Conservation (phyloP, 2,888 invertebrate genomes). For the Luffia ferchaultella region DNA sequence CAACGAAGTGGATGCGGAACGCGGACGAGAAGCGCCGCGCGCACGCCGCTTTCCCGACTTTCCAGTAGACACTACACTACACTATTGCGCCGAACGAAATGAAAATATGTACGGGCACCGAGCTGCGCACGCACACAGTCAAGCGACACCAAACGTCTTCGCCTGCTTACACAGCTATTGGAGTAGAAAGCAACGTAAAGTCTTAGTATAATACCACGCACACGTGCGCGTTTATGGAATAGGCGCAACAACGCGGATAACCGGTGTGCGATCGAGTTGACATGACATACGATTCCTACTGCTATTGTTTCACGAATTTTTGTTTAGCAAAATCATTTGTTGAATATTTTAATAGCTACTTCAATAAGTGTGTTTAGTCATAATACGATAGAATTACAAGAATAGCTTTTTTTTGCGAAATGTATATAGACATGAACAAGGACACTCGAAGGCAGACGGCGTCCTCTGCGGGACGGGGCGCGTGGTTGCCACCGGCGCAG, state of each 20-base stretch:
- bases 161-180: background rate
- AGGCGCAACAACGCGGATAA: background rate
- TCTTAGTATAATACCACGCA: background rate
- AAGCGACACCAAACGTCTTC: background rate
- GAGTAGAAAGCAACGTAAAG: background rate
- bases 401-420: constrained; percentile 3
- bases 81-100: constrained; percentile 1
- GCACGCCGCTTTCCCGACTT: constrained; percentile 51
- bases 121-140: background rate
- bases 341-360: no score
- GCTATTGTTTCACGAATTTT: background rate
- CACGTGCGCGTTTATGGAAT: background rate
- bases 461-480: constrained; percentile 43
- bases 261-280: background rate
- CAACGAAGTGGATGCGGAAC: constrained; percentile 35
- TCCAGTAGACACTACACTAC: constrained; percentile 23
- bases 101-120: constrained; percentile 1
- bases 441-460: constrained; percentile 51
- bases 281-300: background rate
- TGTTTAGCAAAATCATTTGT: no score
- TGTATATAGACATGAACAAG: constrained; percentile 30
- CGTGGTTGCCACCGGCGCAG: constrained; percentile 36
- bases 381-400: constrained; percentile 3
- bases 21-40: constrained; percentile 36
- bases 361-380: no score